Percentiles rank a stretch among this genome's conserved stretches.
Evolutionary conservation across 2,888 invertebrate genomes (phyloP).

Genomic region (Toxonevra muliebris): DNA sequence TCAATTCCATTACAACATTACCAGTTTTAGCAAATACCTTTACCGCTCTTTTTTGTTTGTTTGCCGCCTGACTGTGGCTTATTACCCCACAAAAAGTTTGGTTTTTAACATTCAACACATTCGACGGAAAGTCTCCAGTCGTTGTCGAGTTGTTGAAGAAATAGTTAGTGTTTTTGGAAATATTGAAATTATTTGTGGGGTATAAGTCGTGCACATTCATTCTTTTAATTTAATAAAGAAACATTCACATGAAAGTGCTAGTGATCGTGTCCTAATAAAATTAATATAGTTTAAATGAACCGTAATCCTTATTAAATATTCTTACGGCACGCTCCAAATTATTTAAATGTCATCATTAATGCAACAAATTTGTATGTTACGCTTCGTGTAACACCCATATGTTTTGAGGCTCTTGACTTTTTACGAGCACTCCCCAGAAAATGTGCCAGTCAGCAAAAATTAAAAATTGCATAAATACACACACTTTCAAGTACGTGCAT

Average conservation of each 20-base stretch:
- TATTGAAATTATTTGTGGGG: neutral
- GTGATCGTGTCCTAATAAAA: neutral
- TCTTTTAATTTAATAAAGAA: neutral
- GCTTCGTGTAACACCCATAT: constrained; percentile 24
- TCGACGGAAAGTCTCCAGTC: constrained; percentile 33
- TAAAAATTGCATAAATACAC: neutral
- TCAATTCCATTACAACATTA: constrained; percentile 9
- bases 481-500: too few relatives aligned
- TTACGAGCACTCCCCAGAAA: constrained; percentile 19
- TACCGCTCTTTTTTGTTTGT: neutral
- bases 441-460: constrained; percentile 11
- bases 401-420: constrained; percentile 40
- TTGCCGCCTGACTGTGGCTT: neutral
- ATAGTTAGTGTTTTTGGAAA: constrained; percentile 18
- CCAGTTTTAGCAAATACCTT: neutral
- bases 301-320: constrained; percentile 6
- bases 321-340: constrained; percentile 38
- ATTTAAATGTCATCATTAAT: constrained; percentile 34
- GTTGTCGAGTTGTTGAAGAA: constrained; percentile 23
- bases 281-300: constrained; percentile 8
- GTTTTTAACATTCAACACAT: constrained; percentile 12
- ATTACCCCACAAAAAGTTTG: constrained; percentile 10
- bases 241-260: neutral
- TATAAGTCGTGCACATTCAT: constrained; percentile 10
- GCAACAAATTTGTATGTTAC: constrained; percentile 20